Conservation (phyloP, 2,888 invertebrate species). For the Bombylius discolor region DNA sequence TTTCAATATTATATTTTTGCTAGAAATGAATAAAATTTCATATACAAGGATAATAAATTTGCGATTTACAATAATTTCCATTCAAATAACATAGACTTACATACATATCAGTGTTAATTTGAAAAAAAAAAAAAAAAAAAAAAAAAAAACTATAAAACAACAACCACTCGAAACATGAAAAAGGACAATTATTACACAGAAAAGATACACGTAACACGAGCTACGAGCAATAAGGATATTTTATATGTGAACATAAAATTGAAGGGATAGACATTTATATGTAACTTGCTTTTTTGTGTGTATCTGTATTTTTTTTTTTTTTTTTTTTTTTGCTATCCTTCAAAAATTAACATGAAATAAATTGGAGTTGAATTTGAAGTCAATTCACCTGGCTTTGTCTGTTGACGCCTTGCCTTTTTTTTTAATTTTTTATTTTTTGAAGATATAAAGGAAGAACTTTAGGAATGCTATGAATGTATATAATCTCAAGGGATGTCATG, state of each 20-base stretch:
- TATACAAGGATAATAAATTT: constrained; percentile 6
- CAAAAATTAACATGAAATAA: neutral
- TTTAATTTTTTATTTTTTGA: neutral
- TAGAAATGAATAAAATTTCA: neutral
- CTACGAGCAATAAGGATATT: neutral
- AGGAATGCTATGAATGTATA: too few species aligned
- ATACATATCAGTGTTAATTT: neutral
- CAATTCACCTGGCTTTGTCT: constrained; percentile 10
- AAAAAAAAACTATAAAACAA: neutral
- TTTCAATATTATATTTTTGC: neutral
- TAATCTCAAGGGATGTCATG: too few species aligned
- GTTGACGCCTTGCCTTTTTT: constrained; percentile 6
- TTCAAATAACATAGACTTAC: neutral
- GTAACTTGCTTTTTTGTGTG: neutral
- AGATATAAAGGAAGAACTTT: too few species aligned
- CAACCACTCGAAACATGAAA: neutral
- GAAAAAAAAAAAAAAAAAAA: too few species aligned
- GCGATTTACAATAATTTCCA: neutral
- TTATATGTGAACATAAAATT: neutral
- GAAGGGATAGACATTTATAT: too few species aligned
- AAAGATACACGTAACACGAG: neutral
- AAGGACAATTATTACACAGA: neutral
- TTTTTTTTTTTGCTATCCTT: neutral
- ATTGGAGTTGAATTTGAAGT: neutral
- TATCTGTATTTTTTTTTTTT: neutral